phyloP scores from a whole-genome alignment of 2,888 invertebrate genomes.

The Melanargia galathea region DNA sequence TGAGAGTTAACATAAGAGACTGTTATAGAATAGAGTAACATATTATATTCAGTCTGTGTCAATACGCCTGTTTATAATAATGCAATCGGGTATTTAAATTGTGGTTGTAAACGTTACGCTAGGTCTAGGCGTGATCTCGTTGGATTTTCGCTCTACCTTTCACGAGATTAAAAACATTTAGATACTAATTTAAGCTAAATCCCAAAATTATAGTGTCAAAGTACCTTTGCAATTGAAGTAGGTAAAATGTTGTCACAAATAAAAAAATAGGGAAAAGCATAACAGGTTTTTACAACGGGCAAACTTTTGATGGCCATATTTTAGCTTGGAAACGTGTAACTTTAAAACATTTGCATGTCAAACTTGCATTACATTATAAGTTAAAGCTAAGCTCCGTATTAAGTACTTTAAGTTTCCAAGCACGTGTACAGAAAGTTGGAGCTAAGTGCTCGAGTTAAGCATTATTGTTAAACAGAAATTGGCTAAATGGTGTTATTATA shows the following conservation, averaged over 20 bases:
- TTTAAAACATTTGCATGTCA: slow-evolving; percentile 38
- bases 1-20: not conserved
- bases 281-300: slow-evolving; percentile 8
- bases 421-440: slow-evolving; percentile 36
- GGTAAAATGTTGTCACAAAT: not conserved
- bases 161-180: slow-evolving; percentile 1
- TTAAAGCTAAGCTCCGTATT: slow-evolving; percentile 40
- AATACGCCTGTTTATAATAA: too few relatives aligned
- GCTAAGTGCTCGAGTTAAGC: slow-evolving; percentile 30
- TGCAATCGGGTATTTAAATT: too few relatives aligned
- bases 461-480: slow-evolving; percentile 30
- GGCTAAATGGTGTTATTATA: slow-evolving; percentile 23
- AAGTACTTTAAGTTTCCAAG: slow-evolving; percentile 35
- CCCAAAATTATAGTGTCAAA: too few relatives aligned
- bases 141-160: not conserved
- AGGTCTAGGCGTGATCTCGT: too few relatives aligned
- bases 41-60: too few relatives aligned
- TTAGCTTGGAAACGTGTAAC: slow-evolving; percentile 13
- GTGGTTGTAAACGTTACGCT: too few relatives aligned
- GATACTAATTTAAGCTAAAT: too few relatives aligned
- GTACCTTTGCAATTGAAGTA: too few relatives aligned
- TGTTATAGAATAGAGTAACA: not conserved
- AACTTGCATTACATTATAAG: slow-evolving; percentile 39
- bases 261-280: not conserved
- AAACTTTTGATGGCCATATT: slow-evolving; percentile 14